A percentile compares a stretch with the other conserved stretches of the same genome.
phyloP scores from a whole-genome alignment of 2,888 invertebrate species.

The Xylota segnis region DNA sequence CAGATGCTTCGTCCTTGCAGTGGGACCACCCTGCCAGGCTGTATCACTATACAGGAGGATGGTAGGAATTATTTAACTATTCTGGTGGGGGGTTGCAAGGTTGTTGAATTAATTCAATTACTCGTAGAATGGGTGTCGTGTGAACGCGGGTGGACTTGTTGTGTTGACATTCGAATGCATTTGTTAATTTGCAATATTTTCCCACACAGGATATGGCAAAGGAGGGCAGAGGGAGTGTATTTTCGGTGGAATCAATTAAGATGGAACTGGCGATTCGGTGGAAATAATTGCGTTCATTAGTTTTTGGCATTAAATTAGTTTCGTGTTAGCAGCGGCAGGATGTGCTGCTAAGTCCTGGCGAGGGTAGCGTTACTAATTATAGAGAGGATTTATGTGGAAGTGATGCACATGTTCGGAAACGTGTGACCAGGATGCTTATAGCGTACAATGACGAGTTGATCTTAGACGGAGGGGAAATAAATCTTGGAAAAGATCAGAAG shows the following conservation, averaged over 20 bases:
- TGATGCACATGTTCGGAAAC: not conserved
- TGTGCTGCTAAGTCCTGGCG: not conserved
- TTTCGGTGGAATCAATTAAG: conserved; percentile 54
- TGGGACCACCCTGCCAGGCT: no score
- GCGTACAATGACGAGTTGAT: no score
- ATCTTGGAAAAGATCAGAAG: no score
- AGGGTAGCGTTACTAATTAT: not conserved
- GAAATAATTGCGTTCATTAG: conserved; percentile 34
- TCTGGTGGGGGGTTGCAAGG: conserved; percentile 17
- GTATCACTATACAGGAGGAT: no score
- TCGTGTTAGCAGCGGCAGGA: not conserved
- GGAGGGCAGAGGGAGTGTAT: conserved; percentile 13
- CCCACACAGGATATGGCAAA: not conserved
- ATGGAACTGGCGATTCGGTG: conserved; percentile 34
- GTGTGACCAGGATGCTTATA: not conserved
- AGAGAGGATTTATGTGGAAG: not conserved
- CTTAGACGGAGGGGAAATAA: no score
- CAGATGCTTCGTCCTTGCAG: conserved; percentile 1
- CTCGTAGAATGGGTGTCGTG: conserved; percentile 15
- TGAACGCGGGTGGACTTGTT: conserved; percentile 29
- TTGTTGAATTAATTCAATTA: conserved; percentile 73
- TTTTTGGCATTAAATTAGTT: conserved; percentile 49
- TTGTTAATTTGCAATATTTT: conserved; percentile 71
- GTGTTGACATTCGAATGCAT: conserved; percentile 68
- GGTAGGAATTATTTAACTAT: conserved; percentile 28